Percentiles rank a stretch among this genome's conserved stretches.
phyloP scores from a whole-genome alignment of 2,113 vertebrate genomes.

The Onychorhynchus coronatus region DNA sequence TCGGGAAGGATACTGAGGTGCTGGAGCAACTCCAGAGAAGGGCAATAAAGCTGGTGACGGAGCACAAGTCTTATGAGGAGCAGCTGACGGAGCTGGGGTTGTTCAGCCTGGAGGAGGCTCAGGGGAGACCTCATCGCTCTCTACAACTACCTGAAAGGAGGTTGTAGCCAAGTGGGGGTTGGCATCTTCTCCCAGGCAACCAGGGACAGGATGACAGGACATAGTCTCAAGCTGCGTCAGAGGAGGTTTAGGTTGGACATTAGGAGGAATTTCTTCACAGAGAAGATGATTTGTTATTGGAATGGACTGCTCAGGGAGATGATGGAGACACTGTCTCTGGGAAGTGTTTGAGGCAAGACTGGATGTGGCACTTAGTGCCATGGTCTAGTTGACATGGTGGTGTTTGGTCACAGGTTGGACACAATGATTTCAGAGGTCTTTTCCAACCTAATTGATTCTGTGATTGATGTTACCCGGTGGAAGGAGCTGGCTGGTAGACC shows the following conservation, averaged over 20 bases:
- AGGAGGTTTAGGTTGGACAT: not conserved
- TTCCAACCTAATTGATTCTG: not conserved
- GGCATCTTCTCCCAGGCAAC: not conserved
- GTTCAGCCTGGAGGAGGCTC: not conserved
- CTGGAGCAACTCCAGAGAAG: not conserved
- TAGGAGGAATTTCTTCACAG: not conserved
- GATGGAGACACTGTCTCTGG: not conserved
- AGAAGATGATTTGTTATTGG: not conserved
- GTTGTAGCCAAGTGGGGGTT: not conserved
- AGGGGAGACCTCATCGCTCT: fast-evolving
- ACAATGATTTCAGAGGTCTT: not conserved
- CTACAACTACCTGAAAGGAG: not conserved
- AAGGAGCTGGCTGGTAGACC: not conserved
- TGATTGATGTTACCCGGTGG: not conserved
- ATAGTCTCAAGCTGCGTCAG: not conserved
- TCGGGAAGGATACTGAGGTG: not conserved
- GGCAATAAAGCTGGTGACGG: not conserved
- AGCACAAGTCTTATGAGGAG: not conserved
- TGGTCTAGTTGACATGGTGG: not conserved
- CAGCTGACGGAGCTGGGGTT: not conserved
- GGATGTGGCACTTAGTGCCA: not conserved
- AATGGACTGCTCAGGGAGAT: fast-evolving
- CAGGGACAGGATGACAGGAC: not conserved
- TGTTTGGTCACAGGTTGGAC: not conserved
- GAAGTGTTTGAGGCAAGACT: not conserved